Percentiles rank a stretch among this genome's conserved stretches.
These are phyloP conservation scores for Xestia xanthographa DNA, from an alignment of 2,888 invertebrate species.

Conservation along the genomic window DNA sequence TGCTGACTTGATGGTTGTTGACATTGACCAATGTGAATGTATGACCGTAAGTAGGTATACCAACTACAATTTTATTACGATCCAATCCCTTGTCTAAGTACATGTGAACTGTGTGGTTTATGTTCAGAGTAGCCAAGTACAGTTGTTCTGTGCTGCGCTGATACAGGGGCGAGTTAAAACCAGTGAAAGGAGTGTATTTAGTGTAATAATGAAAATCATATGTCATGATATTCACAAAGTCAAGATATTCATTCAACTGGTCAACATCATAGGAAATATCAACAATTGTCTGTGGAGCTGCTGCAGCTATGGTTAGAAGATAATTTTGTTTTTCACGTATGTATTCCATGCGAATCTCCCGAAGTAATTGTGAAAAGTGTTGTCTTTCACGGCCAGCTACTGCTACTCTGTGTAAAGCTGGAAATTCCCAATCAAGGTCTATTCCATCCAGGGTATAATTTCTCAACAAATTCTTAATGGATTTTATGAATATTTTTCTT, in stretches of 20 bases:
- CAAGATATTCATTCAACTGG: conserved; percentile 94
- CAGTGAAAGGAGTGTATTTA: conserved; percentile 94
- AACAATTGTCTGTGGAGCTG: conserved; percentile 94
- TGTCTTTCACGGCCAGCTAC: conserved; percentile 89
- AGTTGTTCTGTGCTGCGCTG: conserved; percentile 91
- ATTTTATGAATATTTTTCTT: conserved; percentile 92
- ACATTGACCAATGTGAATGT: conserved; percentile 93
- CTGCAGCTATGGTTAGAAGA: conserved; percentile 94
- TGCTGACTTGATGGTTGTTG: conserved; percentile 92
- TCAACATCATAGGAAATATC: conserved; percentile 94
- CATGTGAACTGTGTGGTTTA: conserved; percentile 95
- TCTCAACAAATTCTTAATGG: conserved; percentile 88
- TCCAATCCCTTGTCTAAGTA: conserved; percentile 95
- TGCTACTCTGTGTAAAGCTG: conserved; percentile 88
- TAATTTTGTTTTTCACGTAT: conserved; percentile 90
- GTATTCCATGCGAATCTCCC: conserved; percentile 93
- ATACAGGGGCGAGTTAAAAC: conserved; percentile 95
- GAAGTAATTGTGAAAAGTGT: conserved; percentile 93
- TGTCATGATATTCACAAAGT: conserved; percentile 97
- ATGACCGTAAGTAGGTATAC: conserved; percentile 97
- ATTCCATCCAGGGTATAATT: conserved; percentile 92
- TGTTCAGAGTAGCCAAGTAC: conserved; percentile 93
- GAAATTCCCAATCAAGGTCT: conserved; percentile 97
- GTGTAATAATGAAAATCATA: conserved; percentile 97
- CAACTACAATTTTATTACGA: conserved; percentile 94